These are phyloP conservation scores for Polymixis flavicincta DNA, from an alignment of 2,888 invertebrate genomes.

Conservation along the genomic window DNA sequence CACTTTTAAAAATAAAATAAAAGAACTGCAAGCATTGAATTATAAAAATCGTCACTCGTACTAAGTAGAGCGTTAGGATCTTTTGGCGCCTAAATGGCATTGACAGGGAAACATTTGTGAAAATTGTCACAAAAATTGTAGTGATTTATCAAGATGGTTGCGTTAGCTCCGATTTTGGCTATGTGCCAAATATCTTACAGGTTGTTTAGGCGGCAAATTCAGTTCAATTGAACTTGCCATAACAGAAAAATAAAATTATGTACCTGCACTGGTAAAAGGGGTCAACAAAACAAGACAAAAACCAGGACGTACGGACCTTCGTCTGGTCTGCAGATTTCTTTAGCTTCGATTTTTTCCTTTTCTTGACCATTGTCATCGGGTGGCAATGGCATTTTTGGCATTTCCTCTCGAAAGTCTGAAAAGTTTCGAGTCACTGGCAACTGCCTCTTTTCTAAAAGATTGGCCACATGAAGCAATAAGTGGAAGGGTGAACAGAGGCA, in stretches of 20 bases:
- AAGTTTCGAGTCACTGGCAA: no score
- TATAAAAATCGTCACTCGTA: neutral
- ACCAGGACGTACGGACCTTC: slow-evolving; percentile 49
- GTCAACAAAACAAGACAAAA: neutral
- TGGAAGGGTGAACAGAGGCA: neutral
- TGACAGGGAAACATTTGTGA: neutral
- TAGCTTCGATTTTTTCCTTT: slow-evolving; percentile 40
- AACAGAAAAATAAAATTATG: neutral
- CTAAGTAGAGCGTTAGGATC: neutral
- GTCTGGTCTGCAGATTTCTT: slow-evolving; percentile 46
- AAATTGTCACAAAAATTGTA: neutral
- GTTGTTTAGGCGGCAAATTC: no score
- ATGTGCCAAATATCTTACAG: neutral
- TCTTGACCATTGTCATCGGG: slow-evolving; percentile 53
- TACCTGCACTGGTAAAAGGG: neutral
- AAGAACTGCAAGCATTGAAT: neutral
- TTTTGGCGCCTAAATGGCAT: no score
- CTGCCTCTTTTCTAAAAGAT: neutral
- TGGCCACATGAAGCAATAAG: neutral
- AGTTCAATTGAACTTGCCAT: neutral
- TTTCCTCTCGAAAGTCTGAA: slow-evolving; percentile 58
- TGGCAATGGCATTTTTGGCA: slow-evolving; percentile 44
- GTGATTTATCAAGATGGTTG: neutral
- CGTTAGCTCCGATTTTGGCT: neutral
- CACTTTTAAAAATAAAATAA: neutral